A percentile compares a stretch with the other conserved stretches of the same genome.
These are phyloP conservation scores for Scomber japonicus DNA, from an alignment of 2,113 vertebrate species.

Conservation along the genomic window DNA sequence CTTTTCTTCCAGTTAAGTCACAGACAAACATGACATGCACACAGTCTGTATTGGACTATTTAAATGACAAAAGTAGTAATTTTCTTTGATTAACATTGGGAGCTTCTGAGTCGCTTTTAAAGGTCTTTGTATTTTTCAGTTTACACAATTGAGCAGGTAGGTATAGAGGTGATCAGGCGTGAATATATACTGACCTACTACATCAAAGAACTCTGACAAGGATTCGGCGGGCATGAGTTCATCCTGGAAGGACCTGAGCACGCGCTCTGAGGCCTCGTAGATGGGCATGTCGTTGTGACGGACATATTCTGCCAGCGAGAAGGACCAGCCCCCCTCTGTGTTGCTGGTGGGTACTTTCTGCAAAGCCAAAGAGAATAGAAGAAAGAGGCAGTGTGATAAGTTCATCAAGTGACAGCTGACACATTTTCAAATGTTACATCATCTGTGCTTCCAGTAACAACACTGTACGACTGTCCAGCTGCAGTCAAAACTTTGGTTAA, in stretches of 20 bases:
- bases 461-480: not conserved
- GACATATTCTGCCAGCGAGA: conserved; percentile 97
- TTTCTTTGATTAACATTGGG: too few species aligned
- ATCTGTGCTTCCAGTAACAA: too few species aligned
- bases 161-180: not conserved
- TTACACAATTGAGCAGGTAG: too few species aligned
- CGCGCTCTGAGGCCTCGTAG: conserved; percentile 94
- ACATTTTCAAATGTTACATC: too few species aligned
- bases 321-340: conserved; percentile 99
- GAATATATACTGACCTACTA: conserved; percentile 89
- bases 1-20: too few species aligned
- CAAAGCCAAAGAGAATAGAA: not conserved
- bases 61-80: too few species aligned
- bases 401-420: too few species aligned
- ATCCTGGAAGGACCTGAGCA: conserved; percentile 97
- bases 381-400: not conserved
- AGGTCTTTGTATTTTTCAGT: too few species aligned
- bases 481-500: not conserved
- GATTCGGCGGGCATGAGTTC: conserved; percentile 98
- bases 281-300: conserved; percentile 99
- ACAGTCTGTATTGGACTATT: too few species aligned
- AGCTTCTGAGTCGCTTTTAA: too few species aligned
- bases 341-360: conserved; percentile 99
- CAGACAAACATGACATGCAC: too few species aligned
- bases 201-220: conserved; percentile 94